These are phyloP conservation scores for Cryptoblepharus egeriae DNA, from an alignment of 2,797 vertebrate species.

Conservation along the genomic window DNA sequence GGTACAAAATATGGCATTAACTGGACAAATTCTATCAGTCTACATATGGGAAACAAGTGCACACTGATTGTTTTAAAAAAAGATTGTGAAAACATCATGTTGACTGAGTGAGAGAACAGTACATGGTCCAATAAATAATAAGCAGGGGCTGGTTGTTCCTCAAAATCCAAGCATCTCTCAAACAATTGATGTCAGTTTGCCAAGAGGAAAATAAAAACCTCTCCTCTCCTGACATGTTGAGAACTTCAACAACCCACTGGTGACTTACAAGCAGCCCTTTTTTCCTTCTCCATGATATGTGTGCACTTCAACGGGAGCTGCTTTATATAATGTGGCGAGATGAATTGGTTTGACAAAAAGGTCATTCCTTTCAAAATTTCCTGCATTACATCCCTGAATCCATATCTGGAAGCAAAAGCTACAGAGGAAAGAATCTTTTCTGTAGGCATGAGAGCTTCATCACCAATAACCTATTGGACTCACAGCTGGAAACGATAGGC, in stretches of 20 bases:
- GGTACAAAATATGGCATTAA: not conserved
- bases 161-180: not conserved
- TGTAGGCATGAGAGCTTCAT: not conserved
- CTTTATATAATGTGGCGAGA: constrained; percentile 2
- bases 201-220: constrained; percentile 26
- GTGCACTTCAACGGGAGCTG: not conserved
- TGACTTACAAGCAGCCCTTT: not conserved
- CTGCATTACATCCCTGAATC: not conserved
- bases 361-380: not conserved
- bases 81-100: not conserved
- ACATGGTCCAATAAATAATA: not conserved
- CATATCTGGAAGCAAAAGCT: not conserved
- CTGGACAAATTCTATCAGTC: not conserved
- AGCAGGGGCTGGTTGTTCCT: not conserved
- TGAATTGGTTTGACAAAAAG: constrained; percentile 1
- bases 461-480: not conserved
- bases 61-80: not conserved
- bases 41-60: not conserved
- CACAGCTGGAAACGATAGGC: not conserved
- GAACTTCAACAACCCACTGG: constrained; percentile 20
- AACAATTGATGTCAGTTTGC: constrained; percentile 1
- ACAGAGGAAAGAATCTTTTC: not conserved
- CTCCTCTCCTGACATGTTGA: constrained; percentile 10
- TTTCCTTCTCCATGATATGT: constrained; percentile 9
- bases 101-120: not conserved